These are phyloP conservation scores for Ganaspis brasiliensis DNA, from an alignment of 2,888 invertebrate species.

Conservation along the genomic window DNA sequence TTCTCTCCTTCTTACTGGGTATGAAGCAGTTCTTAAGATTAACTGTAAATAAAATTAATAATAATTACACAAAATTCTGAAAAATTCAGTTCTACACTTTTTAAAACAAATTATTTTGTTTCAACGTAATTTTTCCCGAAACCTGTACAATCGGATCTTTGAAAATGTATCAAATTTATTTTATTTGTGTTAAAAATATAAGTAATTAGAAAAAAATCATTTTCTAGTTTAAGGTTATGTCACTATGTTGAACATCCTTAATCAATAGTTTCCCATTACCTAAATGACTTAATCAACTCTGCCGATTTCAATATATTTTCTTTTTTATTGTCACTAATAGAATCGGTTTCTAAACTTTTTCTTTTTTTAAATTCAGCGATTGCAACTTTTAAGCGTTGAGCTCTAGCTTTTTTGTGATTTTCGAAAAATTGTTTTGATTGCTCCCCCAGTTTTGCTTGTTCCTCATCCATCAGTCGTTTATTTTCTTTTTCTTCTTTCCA, in stretches of 20 bases:
- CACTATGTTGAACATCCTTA: not conserved
- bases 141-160: too few relatives aligned
- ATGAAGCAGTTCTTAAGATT: too few relatives aligned
- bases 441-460: constrained; percentile 60
- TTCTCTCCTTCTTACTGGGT: too few relatives aligned
- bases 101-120: too few relatives aligned
- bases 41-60: too few relatives aligned
- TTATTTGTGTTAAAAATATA: too few relatives aligned
- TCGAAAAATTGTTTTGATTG: constrained; percentile 63
- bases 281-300: constrained; percentile 65
- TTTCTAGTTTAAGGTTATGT: too few relatives aligned
- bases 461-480: constrained; percentile 65
- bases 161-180: too few relatives aligned
- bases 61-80: too few relatives aligned
- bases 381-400: constrained; percentile 55
- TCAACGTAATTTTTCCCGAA: too few relatives aligned
- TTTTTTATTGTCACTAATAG: constrained; percentile 20
- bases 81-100: too few relatives aligned
- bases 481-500: constrained; percentile 73
- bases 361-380: constrained; percentile 64
- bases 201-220: too few relatives aligned
- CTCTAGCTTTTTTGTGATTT: constrained; percentile 59
- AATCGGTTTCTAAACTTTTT: constrained; percentile 58
- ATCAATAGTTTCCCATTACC: constrained; percentile 60
- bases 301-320: constrained; percentile 44